Evolutionary conservation across 1,140 invertebrate species (phyloP), one percentile per base, ranked within the genome.

Genomic region (Nebria ingens): DNA sequence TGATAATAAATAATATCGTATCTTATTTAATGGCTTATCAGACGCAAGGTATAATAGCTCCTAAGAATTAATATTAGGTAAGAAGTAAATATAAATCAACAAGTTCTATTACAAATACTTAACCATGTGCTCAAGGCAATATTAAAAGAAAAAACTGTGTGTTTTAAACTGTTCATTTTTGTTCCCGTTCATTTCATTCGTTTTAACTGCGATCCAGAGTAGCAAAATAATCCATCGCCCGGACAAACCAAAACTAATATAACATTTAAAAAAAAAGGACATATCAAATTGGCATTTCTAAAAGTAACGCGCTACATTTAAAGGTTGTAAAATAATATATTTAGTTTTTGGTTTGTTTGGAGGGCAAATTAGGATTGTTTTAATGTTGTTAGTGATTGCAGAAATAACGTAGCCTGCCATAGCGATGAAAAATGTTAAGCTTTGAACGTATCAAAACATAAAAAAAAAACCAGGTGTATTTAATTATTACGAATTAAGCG

Each of bases 31-130:
- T 45, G 15, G 15, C 25, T 34, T n/a, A 45, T 11, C 40, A 45
- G 15, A 45, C 40, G 40, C 40, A 45, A 45, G 40, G 40, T 45
- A 45, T 45, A 45, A 45, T 45, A 45, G 40, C 40, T 45, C 40
- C 40, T 45, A 45, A 45, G 40, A 12, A 11, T 45, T 45, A 45
- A 45, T 45, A 9, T 45, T 45, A 45, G n/a, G 4, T 45, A 45
- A 12, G 9, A 45, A 4, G 17, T 11, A 45, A 4, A 45, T 45
- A 45, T 4, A 11, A 12, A 45, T 4, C 4, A 12, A 45, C 6
- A 11, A 4, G 17, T 45, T 12, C 40, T 6, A 12, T 12, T 45
- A 45, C 40, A 45, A 12, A 45, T 45, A 17, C 40, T 4, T 45
- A 45, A 45, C 40, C 40, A 45, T 11, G 40, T 45, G 40, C 40